Evolutionary conservation across 2,113 vertebrate genomes (phyloP).

Genomic region (Macquaria australasica): DNA sequence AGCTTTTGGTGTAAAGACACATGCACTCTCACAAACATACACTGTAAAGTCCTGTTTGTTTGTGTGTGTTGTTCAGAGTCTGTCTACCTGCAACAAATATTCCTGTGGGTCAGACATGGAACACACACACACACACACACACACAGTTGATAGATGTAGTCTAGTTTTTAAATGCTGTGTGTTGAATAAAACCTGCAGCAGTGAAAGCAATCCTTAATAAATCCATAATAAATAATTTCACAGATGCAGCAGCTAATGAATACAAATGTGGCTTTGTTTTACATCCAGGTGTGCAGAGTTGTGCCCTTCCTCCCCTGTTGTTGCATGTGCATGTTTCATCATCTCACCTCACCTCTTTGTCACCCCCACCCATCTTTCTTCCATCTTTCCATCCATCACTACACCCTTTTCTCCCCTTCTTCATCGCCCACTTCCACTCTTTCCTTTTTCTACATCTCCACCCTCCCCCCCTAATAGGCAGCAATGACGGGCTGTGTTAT

Average conservation of each 20-base stretch:
- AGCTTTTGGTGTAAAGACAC: slow-evolving; percentile 24
- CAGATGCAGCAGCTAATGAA: slow-evolving; percentile 1
- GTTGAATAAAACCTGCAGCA: slow-evolving; percentile 14
- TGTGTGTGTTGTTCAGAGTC: slow-evolving; percentile 19
- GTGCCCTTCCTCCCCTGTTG: slow-evolving; percentile 39
- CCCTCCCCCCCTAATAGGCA: slow-evolving; percentile 79
- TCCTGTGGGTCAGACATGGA: background rate
- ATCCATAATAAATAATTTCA: slow-evolving; percentile 1
- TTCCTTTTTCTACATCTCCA: slow-evolving; percentile 16
- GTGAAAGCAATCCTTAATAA: slow-evolving; percentile 10
- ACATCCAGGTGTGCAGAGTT: slow-evolving; percentile 71
- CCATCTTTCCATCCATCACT: slow-evolving; percentile 40
- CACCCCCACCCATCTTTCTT: slow-evolving; percentile 40
- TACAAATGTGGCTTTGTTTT: slow-evolving; percentile 31
- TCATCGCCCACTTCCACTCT: slow-evolving; percentile 30
- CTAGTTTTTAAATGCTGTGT: slow-evolving; percentile 17
- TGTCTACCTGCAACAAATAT: slow-evolving; percentile 28
- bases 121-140: background rate
- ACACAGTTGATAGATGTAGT: slow-evolving; percentile 8
- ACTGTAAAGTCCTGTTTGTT: slow-evolving; percentile 39
- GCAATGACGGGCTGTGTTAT: slow-evolving; percentile 93
- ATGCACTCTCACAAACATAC: slow-evolving; percentile 17
- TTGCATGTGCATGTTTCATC: slow-evolving; percentile 84
- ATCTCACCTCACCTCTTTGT: slow-evolving; percentile 80
- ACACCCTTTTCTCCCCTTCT: slow-evolving; percentile 26